Evolutionary conservation across 2,888 invertebrate species (phyloP), one percentile per base, ranked within the genome.

Genomic region (Aricia artaxerxes): DNA sequence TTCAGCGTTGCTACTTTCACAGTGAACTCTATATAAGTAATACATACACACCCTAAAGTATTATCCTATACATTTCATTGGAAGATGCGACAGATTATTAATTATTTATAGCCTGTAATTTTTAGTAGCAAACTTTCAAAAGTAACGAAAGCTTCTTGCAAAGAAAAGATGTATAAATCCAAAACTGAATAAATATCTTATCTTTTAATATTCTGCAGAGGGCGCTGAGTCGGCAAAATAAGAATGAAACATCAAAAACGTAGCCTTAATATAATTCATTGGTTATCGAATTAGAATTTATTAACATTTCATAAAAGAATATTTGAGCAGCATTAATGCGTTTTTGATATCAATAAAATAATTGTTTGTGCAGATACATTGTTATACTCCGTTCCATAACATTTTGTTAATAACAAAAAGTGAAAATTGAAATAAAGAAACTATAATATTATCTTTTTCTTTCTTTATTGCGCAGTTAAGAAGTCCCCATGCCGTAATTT

Each of bases 201-300:
- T 69, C 69, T 11, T 64, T 69, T 69, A 69, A 69, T 69, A 69
- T 69, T 69, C 69, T 38, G 38, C 16, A 13, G 31, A 31, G 16
- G 35, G 35, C 35, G 35, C 35, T 38, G 69, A 69, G 13, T 38
- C 13, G 16, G 11, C 69, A 16, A 35, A 69, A 82, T 83, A 84
- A 85, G 88, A 88, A 87, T 87, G 86, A 88, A 90, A 87, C 88
- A 86, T 87, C 86, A 85, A 87, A 86, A 87, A 88, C 87, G 89
- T 87, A 86, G 85, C 87, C 85, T 83, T 80, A 40, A 60, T 78
- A 78, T 24, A 24, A 24, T 78, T 78, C 78, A 78, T 78, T 73
- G 78, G 60, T 53, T 78, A 73, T 73, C 78, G 78, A 69, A 53
- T 73, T 78, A 57, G 78, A 78, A 73, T 73, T 78, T 78, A 57